Evolutionary conservation across 2,888 invertebrate genomes (phyloP), one percentile per base, ranked within the genome.

Genomic region (Hypena proboscidalis): DNA sequence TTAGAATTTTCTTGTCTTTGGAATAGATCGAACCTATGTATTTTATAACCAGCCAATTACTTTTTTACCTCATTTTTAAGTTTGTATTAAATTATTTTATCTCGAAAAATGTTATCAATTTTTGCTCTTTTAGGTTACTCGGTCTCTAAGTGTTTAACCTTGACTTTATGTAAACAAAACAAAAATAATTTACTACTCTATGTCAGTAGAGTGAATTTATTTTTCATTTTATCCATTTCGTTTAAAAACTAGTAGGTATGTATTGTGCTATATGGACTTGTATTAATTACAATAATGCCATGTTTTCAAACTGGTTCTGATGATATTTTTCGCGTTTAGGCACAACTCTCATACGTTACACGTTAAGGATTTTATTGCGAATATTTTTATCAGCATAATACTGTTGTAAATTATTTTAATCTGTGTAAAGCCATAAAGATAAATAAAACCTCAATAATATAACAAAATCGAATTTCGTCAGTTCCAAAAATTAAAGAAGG

Each of bases 331-430:
- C 44, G 43, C 39, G 31, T 43, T 45, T 10, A n/a, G n/a, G n/a
- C n/a, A 41, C 19, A 48, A 54, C 37, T 50, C 41, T 46, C 49
- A 46, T 36, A 23, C 37, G 47, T 66, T 55, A 25, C 69, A 43
- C 68, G 70, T 69, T 67, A 72, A 72, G 72, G 72, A 27, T 27
- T 29, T 29, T 15, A 8, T 17, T 2, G n/a, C 3, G 7, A 11
- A 4, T 13, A 14, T 15, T 15, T 14, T 15, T 29, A 29, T 15
- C 29, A 17, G 19, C n/a, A n/a, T n/a, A n/a, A n/a, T n/a, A n/a
- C 3, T 29, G 19, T 36, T 40, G 20, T 40, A 48, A 46, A 38
- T 42, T 30, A 4, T 38, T 34, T 39, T 52, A 32, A 52, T 57
- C 37, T 58, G 56, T 60, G 48, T 52, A 57, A n/a, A n/a, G n/a